These are phyloP conservation scores for Frankliniella fusca DNA, from an alignment of 2,888 invertebrate genomes.

Conservation along the genomic window DNA sequence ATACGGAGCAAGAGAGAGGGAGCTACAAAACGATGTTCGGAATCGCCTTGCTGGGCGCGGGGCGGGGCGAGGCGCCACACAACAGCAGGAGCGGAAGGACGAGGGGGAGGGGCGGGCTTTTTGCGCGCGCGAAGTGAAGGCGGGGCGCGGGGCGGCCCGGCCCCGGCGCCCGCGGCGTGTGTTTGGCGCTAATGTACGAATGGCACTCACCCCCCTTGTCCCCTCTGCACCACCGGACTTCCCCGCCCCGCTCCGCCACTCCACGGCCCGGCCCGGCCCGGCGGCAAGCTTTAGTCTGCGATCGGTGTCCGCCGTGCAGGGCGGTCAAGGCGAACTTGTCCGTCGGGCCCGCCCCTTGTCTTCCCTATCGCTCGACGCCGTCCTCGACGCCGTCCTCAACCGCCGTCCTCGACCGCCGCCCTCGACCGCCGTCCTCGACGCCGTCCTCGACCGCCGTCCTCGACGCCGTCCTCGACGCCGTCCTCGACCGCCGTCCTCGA, in stretches of 20 bases:
- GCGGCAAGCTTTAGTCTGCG: not conserved
- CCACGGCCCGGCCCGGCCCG: too few relatives aligned
- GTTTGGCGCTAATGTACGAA: constrained; percentile 24
- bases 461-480: not conserved
- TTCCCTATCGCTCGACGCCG: not conserved
- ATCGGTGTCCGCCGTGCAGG: not conserved
- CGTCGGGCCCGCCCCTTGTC: not conserved
- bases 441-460: too few relatives aligned
- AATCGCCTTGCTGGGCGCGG: too few relatives aligned
- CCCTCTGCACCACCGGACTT: not conserved
- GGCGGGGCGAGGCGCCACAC: too few relatives aligned
- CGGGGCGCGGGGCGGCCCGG: too few relatives aligned
- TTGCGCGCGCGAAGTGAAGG: constrained; percentile 6
- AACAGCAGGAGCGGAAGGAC: too few relatives aligned
- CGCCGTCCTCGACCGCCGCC: too few relatives aligned
- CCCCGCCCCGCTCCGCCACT: not conserved
- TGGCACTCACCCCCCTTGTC: not conserved
- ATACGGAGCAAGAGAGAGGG: too few relatives aligned
- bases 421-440: not conserved
- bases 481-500: too few relatives aligned
- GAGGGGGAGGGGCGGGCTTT: not conserved
- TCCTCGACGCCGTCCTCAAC: not conserved
- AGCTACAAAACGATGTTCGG: too few relatives aligned
- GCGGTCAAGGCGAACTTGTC: not conserved
- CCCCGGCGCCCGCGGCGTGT: not conserved